Base-by-base conservation (phyloP, 2,888 invertebrate genomes). In the Serrognathus titanus region DNA sequence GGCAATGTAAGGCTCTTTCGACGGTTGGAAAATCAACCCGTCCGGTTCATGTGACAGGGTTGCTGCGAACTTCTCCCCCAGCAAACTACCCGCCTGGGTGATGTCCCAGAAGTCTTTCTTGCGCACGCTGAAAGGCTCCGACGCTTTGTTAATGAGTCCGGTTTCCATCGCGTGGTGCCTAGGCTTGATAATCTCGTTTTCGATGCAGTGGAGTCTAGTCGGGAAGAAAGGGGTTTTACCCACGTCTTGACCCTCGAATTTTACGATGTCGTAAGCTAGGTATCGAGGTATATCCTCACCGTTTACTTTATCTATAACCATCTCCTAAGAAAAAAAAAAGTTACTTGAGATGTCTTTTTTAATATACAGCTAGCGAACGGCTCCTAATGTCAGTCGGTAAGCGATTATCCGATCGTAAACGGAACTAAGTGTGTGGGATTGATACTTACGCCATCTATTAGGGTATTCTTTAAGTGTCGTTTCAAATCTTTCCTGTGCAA, bases 1-100 rank as follows among this genome's bases (percentile, higher is more conserved):
- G 6, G 91, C 80, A 10, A 82, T 80, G 73, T 99, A 99, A 0
- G 89, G 86, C 88, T 90, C 92, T 60, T 84, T 82, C 0, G 89
- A 83, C 0, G 99, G 99, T 74, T 99, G 99, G 75, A 98, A 99
- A 70, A 99, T 95, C 10, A 99, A 83, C 13, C 99, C 99, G 73
- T 99, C 99, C 0, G 97, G 97, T 75, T 98, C 97, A 73, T 99
- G 99, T 0, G 86, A 83, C 12, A 99, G 80, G 37, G 88, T 85
- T 64, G 86, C 86, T 0, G 90, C 86, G 78, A 99, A 98, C 71
- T 93, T 92, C 45, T 92, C 91, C 10, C 90, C 86, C 3, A 94
- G 77, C 12, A 94, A 78, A 66, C 83, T 84, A 3, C 78, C 81
- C 0, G 93, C 84, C 75, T 85, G 84, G 0, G 83, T 81, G 53